Base-by-base conservation (phyloP, 2,888 invertebrate genomes). In the Ferrisia virgata region DNA sequence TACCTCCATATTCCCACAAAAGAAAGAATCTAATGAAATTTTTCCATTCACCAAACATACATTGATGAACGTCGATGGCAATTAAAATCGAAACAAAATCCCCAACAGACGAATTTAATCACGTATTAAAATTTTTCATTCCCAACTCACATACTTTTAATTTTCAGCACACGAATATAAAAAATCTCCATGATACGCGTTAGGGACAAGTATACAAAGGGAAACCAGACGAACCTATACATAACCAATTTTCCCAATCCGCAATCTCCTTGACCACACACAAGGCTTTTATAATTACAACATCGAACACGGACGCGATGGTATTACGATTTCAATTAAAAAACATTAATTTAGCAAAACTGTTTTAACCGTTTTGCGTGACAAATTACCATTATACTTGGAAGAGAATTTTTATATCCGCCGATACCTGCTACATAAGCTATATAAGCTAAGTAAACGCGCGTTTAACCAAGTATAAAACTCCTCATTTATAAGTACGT, bases 371-470 rank as follows among this genome's bases (percentile, higher is more conserved):
- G 22, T 69, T 69, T 72, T 33, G 72, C 72, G 72, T 72, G 72
- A 72, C 72, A 72, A 72, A 72, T 72, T 28, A 28, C 72, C 72
- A 72, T 72, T 72, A 53, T n/a, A 64, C 58, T 64, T 64, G 25
- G 18, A 47, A 47, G 47, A 5, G 5, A 47, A 64, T 64, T 64
- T 64, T 25, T 28, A 64, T 28, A 64, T 64, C 58, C 58, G 58
- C 58, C 28, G 28, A 64, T 64, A 64, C 58, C 36, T 18, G n/a
- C n/a, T n/a, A n/a, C n/a, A n/a, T n/a, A n/a, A n/a, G n/a, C n/a
- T n/a, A n/a, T n/a, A n/a, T n/a, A n/a, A n/a, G n/a, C n/a, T n/a
- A n/a, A n/a, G n/a, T n/a, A n/a, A n/a, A 47, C 47, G 18, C 47
- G 18, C 18, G n/a, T 18, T 47, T 47, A 8, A 47, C 3, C 18